Percentiles rank a stretch among this genome's conserved stretches.
phyloP scores from a whole-genome alignment of 2,888 invertebrate species.

The Melanostoma scalare region DNA sequence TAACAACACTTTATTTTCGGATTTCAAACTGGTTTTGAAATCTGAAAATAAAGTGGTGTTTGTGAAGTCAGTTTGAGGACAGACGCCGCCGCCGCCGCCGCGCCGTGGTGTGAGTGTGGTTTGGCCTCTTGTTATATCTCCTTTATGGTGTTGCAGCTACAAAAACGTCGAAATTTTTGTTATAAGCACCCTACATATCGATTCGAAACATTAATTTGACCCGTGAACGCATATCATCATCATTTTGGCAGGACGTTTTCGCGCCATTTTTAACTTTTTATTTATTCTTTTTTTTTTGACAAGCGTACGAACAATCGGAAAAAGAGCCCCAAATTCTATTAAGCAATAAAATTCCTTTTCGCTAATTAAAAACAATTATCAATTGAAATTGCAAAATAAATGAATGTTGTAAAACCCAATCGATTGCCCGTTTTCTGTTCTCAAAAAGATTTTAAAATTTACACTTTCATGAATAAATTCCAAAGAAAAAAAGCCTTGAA shows the following conservation, averaged over 20 bases:
- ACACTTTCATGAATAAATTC: conserved; percentile 1
- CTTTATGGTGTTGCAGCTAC: no score
- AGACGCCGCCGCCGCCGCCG: no score
- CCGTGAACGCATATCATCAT: conserved; percentile 45
- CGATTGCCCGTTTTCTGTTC: neutral
- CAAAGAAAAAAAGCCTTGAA: conserved; percentile 33
- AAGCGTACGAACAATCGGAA: conserved; percentile 58
- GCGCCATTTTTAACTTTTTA: conserved; percentile 73
- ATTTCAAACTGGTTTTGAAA: no score
- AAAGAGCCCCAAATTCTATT: conserved; percentile 33
- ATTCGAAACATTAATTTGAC: neutral
- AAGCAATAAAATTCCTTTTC: conserved; percentile 49
- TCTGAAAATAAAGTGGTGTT: no score
- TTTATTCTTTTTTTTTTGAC: conserved; percentile 70
- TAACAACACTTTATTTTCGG: no score
- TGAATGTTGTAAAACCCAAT: neutral
- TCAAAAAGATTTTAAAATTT: neutral
- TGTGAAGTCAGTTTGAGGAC: no score
- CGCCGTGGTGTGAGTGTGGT: no score
- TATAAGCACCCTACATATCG: neutral
- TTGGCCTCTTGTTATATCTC: no score
- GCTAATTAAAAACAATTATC: conserved; percentile 21
- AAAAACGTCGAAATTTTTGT: neutral
- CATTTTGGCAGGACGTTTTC: conserved; percentile 69
- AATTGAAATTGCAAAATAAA: conserved; percentile 4